Evolutionary conservation across 1,140 invertebrate genomes (phyloP).

Genomic region (Nymphalis io): DNA sequence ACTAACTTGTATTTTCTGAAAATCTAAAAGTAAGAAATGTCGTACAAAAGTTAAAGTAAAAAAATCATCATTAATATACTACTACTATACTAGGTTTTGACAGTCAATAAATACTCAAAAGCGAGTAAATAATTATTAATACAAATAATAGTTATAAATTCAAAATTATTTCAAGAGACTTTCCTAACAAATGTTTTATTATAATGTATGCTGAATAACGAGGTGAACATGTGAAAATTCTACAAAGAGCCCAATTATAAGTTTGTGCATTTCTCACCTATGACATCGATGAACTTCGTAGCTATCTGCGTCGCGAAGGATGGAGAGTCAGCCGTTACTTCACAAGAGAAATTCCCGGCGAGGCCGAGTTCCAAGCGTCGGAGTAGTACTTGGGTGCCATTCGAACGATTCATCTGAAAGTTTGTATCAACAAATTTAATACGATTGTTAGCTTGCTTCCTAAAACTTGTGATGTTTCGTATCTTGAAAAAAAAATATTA

Average conservation of each 20-base stretch:
- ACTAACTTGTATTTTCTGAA: too few relatives aligned
- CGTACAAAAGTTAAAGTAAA: too few relatives aligned
- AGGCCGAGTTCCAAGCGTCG: constrained; percentile 86
- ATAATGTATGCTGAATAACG: not conserved
- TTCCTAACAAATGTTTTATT: not conserved
- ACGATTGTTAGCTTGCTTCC: not conserved
- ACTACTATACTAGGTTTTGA: too few relatives aligned
- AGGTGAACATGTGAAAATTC: not conserved
- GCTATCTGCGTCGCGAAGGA: constrained; percentile 86
- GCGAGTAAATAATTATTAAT: too few relatives aligned
- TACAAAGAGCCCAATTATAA: constrained; percentile 14
- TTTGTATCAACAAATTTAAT: constrained; percentile 25
- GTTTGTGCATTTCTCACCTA: constrained; percentile 81
- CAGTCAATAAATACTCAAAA: too few relatives aligned
- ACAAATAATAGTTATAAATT: too few relatives aligned
- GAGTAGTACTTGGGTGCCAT: constrained; percentile 87
- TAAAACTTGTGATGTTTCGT: not conserved
- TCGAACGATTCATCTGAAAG: constrained; percentile 86
- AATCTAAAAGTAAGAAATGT: too few relatives aligned
- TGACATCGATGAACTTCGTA: constrained; percentile 85
- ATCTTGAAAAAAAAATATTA: not conserved
- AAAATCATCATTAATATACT: too few relatives aligned
- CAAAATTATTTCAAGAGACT: too few relatives aligned
- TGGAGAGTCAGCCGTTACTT: constrained; percentile 91
- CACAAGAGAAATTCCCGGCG: constrained; percentile 92